A percentile compares a stretch with the other conserved stretches of the same genome.
Evolutionary conservation across 2,888 invertebrate species (phyloP).

Genomic region (Galeopsomyia nigrocyanea): DNA sequence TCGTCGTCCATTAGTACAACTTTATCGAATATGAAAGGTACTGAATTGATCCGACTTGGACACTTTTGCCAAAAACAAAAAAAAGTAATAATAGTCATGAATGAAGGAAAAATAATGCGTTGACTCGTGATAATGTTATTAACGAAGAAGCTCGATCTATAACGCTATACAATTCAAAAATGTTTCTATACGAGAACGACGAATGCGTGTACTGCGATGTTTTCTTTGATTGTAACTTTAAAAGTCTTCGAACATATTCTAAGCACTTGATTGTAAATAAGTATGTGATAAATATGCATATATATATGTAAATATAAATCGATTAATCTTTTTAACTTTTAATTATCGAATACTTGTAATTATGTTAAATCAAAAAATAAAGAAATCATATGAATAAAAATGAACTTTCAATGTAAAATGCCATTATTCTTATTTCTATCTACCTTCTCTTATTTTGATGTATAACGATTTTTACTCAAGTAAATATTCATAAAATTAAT

Average conservation of each 20-base stretch:
- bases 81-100: slow-evolving; percentile 7
- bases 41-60: slow-evolving; percentile 32
- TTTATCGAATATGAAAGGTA: slow-evolving; percentile 40
- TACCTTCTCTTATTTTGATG: not conserved
- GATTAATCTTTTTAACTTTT: slow-evolving; percentile 50
- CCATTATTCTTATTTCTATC: slow-evolving; percentile 29
- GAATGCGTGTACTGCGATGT: slow-evolving; percentile 62
- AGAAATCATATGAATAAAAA: slow-evolving; percentile 49
- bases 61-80: slow-evolving; percentile 35
- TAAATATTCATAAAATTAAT: slow-evolving; percentile 5
- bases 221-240: slow-evolving; percentile 60
- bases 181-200: slow-evolving; percentile 59
- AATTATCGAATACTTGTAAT: slow-evolving; percentile 50
- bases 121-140: slow-evolving; percentile 39
- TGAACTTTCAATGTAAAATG: slow-evolving; percentile 39
- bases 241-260: slow-evolving; percentile 62
- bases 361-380: slow-evolving; percentile 50
- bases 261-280: slow-evolving; percentile 64
- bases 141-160: slow-evolving; percentile 37
- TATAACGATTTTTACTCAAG: slow-evolving; percentile 4
- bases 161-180: slow-evolving; percentile 46
- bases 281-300: slow-evolving; percentile 63
- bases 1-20: slow-evolving; percentile 42
- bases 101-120: slow-evolving; percentile 28
- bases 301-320: slow-evolving; percentile 56